A percentile compares a stretch with the other conserved stretches of the same genome.
These are phyloP conservation scores for Antechinus flavipes DNA, from an alignment of 2,113 vertebrate species.

Conservation along the genomic window DNA sequence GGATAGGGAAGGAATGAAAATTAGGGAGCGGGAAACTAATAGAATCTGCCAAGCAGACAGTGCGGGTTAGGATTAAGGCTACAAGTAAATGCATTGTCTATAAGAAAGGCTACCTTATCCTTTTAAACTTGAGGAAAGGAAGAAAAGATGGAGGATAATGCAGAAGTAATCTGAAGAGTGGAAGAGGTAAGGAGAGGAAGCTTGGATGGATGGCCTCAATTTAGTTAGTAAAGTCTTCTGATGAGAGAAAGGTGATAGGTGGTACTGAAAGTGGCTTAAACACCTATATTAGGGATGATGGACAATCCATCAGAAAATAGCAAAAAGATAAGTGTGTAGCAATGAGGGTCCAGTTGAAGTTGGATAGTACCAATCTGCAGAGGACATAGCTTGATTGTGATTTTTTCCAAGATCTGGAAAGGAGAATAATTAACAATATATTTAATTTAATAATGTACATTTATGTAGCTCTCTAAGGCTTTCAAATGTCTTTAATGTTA, in stretches of 20 bases:
- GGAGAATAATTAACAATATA: neutral
- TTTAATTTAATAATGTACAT: too few species aligned
- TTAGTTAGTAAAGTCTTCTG: neutral
- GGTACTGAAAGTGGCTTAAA: neutral
- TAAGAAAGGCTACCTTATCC: neutral
- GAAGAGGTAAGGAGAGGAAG: neutral
- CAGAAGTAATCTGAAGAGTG: neutral
- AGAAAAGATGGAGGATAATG: neutral
- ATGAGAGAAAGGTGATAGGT: neutral
- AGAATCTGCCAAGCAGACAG: neutral
- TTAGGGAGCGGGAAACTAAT: neutral
- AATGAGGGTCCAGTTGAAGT: neutral
- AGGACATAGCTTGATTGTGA: neutral
- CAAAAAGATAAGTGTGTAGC: neutral
- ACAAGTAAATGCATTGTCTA: neutral
- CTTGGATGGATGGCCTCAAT: neutral
- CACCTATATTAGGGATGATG: neutral
- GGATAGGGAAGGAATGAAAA: neutral
- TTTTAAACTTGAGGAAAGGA: neutral
- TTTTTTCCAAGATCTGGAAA: neutral
- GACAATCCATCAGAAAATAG: neutral
- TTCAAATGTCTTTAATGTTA: neutral
- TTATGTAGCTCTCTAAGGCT: neutral
- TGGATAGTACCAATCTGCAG: neutral
- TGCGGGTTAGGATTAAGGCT: neutral